Percentiles rank a stretch among this genome's conserved stretches.
Evolutionary conservation across 2,888 invertebrate species (phyloP).

Genomic region (Noctuana brunneofusca): DNA sequence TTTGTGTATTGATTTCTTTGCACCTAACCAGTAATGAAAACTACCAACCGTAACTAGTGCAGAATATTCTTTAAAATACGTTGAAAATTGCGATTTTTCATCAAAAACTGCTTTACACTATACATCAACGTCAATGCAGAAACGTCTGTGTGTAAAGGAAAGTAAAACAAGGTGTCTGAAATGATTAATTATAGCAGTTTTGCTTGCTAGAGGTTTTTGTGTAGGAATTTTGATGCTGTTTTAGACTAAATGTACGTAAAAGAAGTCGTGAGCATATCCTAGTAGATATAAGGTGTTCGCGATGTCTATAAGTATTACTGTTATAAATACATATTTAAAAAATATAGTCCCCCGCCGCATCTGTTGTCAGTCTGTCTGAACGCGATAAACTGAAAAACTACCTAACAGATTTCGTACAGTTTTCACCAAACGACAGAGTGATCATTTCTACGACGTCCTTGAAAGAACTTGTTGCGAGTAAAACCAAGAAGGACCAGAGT

Average conservation of each 20-base stretch:
- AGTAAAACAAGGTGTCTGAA: constrained; percentile 40
- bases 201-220: not conserved
- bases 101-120: constrained; percentile 9
- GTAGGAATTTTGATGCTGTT: too few species aligned
- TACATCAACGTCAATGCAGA: constrained; percentile 44
- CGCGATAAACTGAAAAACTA: too few species aligned
- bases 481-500: constrained; percentile 37
- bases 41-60: not conserved
- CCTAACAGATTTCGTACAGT: too few species aligned
- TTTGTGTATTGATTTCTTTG: constrained; percentile 10
- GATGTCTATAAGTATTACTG: too few species aligned
- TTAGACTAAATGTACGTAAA: not conserved
- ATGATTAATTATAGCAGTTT: constrained; percentile 45
- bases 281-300: too few species aligned
- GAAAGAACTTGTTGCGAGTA: not conserved
- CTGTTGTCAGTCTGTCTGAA: too few species aligned
- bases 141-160: constrained; percentile 42
- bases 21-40: too few species aligned
- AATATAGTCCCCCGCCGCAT: too few species aligned
- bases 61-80: not conserved
- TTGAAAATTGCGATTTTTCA: not conserved
- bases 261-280: not conserved
- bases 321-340: too few species aligned
- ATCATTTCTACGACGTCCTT: not conserved
- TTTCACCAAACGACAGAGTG: too few species aligned